Conservation (phyloP, 2,888 invertebrate genomes). For the Luffia ferchaultella region DNA sequence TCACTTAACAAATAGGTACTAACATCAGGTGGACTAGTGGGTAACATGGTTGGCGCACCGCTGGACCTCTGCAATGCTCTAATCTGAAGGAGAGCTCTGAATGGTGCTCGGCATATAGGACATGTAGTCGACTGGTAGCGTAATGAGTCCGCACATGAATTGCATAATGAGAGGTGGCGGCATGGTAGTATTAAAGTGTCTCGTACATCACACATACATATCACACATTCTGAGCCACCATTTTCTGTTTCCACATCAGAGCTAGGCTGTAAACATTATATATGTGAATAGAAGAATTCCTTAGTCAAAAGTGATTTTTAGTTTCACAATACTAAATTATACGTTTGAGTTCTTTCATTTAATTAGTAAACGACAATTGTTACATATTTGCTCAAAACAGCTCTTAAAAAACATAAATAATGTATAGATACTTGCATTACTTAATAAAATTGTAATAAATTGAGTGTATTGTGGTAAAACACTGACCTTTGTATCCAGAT, state of each 20-base stretch:
- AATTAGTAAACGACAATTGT: no score
- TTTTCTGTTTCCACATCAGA: constrained; percentile 90
- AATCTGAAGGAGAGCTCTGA: constrained; percentile 95
- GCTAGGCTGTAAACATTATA: constrained; percentile 32
- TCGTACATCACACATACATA: constrained; percentile 98
- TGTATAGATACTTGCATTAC: no score
- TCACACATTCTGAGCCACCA: constrained; percentile 97
- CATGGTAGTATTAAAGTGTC: constrained; percentile 98
- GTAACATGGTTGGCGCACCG: constrained; percentile 52
- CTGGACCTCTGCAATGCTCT: constrained; percentile 85
- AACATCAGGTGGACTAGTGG: constrained; percentile 43
- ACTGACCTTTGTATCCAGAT: constrained; percentile 70
- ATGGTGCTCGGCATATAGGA: constrained; percentile 98
- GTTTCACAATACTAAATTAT: constrained; percentile 1
- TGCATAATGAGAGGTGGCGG: constrained; percentile 97
- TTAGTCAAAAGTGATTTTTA: background rate
- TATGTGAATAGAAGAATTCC: no score
- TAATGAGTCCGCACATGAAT: constrained; percentile 96
- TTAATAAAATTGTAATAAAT: no score
- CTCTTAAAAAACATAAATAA: no score
- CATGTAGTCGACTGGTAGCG: constrained; percentile 98
- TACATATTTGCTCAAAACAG: no score
- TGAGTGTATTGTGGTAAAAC: no score
- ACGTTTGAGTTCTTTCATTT: constrained; percentile 39
- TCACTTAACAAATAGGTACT: no score